phyloP scores from a whole-genome alignment of 1,140 invertebrate genomes.

The Globodera ellingtonae region DNA sequence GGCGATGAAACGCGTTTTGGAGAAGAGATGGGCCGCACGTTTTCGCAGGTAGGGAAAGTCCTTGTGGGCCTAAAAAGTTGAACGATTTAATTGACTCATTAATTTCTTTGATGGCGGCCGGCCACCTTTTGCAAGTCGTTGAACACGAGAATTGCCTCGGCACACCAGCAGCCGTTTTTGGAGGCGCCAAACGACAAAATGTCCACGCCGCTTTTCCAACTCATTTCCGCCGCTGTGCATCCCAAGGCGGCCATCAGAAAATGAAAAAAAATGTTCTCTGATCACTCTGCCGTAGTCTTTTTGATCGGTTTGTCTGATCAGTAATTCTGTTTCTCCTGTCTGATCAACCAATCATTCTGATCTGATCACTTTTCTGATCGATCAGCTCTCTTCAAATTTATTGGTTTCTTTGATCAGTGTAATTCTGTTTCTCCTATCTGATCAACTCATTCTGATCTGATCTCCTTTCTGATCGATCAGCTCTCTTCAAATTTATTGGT shows the following conservation, averaged over 20 bases:
- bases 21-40: conserved; percentile 33
- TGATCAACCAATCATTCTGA: no score
- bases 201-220: conserved; percentile 32
- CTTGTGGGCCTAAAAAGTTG: conserved; percentile 11
- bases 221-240: conserved; percentile 35
- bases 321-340: not conserved
- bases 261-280: not conserved
- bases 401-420: no score
- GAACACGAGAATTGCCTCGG: conserved; percentile 34
- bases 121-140: conserved; percentile 24
- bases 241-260: not conserved
- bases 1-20: conserved; percentile 34
- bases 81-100: not conserved
- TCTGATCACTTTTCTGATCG: no score
- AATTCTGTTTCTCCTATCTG: no score
- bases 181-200: conserved; percentile 32
- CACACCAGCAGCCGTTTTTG: conserved; percentile 38
- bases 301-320: no score
- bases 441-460: no score
- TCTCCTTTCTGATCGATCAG: no score
- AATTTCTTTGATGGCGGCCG: not conserved
- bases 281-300: no score
- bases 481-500: no score
- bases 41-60: conserved; percentile 32
- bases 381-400: no score